phyloP scores from a whole-genome alignment of 2,797 vertebrate genomes.

The Halcyon leucocephala region DNA sequence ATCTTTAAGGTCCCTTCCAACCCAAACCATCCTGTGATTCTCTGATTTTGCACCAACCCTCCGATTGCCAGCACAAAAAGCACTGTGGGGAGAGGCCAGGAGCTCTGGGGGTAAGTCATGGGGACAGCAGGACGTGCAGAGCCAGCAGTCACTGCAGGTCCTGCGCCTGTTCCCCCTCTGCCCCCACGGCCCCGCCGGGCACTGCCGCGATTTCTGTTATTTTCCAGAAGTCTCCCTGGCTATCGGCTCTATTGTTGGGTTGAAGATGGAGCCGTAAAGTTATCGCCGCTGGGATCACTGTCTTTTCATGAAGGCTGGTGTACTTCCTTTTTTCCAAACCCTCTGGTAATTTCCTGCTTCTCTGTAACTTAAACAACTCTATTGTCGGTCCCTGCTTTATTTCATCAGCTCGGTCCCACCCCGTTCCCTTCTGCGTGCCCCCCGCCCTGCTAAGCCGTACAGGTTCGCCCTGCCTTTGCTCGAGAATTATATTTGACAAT shows the following conservation, averaged over 20 bases:
- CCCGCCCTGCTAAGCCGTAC: neutral
- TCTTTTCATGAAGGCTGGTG: neutral
- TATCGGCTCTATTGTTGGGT: neutral
- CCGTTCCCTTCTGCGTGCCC: neutral
- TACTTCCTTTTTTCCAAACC: neutral
- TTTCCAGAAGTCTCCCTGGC: neutral
- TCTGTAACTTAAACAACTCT: constrained; percentile 31
- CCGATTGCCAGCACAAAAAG: neutral
- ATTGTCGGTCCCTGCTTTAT: neutral
- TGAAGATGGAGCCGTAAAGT: neutral
- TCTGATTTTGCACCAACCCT: neutral
- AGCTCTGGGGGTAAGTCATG: accelerated
- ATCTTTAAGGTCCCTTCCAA: too few relatives aligned
- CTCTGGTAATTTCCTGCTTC: constrained; percentile 49
- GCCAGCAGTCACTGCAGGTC: neutral
- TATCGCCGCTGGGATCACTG: neutral
- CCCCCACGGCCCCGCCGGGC: accelerated
- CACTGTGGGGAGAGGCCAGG: neutral
- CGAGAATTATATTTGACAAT: neutral
- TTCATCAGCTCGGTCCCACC: neutral
- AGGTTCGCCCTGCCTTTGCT: neutral
- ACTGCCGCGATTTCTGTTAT: neutral
- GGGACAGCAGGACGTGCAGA: neutral
- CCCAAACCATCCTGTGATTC: too few relatives aligned
- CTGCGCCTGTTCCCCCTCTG: neutral